Conservation (phyloP, 2,888 invertebrate genomes). For the Melinopterus prodromus region DNA sequence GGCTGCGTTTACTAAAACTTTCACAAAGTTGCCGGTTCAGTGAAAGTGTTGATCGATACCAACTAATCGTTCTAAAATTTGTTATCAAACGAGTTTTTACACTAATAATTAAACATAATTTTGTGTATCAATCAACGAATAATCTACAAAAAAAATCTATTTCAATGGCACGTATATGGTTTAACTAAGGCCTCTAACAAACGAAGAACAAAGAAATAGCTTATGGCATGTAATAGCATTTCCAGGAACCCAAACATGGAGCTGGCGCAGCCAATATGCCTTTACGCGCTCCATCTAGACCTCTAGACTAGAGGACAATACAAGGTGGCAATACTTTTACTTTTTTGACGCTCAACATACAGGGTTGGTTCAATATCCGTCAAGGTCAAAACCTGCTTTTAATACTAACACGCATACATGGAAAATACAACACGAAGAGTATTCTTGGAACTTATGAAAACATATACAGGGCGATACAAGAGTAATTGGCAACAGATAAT, state of each 20-base stretch:
- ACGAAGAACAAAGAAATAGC: not conserved
- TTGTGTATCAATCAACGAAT: not conserved
- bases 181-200: not conserved
- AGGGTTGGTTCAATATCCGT: not conserved
- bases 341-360: constrained; percentile 27
- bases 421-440: not conserved
- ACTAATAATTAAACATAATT: not conserved
- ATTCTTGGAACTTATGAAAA: not conserved
- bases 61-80: not conserved
- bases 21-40: not conserved
- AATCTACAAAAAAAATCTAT: not conserved
- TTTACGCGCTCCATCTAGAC: not conserved
- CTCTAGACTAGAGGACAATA: constrained; percentile 32
- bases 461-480: not conserved
- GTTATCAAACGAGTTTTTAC: not conserved
- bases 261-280: not conserved
- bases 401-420: not conserved
- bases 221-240: not conserved
- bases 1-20: not conserved
- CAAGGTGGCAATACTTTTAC: constrained; percentile 38
- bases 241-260: not conserved
- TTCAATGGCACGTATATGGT: not conserved
- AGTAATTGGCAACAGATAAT: too few relatives aligned
- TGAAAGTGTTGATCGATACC: not conserved
- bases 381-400: constrained; percentile 4